Percentiles rank a stretch among this genome's conserved stretches.
These are phyloP conservation scores for Rhagoletis pomonella DNA, from an alignment of 1,140 invertebrate species.

Conservation along the genomic window DNA sequence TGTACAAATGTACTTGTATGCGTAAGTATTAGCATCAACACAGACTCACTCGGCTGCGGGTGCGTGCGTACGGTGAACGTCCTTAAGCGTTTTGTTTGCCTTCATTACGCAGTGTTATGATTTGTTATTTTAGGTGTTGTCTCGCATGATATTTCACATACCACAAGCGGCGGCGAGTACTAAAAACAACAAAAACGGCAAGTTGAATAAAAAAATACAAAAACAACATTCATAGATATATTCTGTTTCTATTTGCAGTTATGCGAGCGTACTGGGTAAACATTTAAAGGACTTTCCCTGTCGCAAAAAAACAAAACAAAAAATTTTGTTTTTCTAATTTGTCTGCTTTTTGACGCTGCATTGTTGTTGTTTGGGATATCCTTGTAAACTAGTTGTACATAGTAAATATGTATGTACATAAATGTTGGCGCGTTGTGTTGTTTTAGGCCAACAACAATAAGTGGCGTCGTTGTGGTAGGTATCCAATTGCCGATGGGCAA, in stretches of 20 bases:
- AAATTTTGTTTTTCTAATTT: constrained; percentile 43
- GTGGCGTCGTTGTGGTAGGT: not conserved
- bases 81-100: constrained; percentile 52
- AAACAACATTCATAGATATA: not conserved
- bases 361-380: constrained; percentile 14
- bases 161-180: not conserved
- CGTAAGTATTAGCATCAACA: not conserved
- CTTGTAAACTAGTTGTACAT: not conserved
- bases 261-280: not conserved
- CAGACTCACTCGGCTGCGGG: not conserved
- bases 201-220: not conserved
- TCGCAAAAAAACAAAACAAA: not conserved
- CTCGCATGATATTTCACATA: constrained; percentile 52
- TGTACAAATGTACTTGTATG: not conserved
- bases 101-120: constrained; percentile 54
- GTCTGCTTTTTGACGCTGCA: constrained; percentile 26
- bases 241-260: not conserved
- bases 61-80: not conserved
- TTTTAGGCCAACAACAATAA: not conserved
- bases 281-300: not conserved
- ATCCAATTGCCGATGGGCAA: not conserved
- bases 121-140: constrained; percentile 54
- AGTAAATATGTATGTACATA: no score
- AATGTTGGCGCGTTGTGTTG: constrained; percentile 16
- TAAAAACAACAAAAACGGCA: constrained; percentile 20